These are phyloP conservation scores for Esox niger DNA, from an alignment of 2,113 vertebrate genomes.

Conservation along the genomic window DNA sequence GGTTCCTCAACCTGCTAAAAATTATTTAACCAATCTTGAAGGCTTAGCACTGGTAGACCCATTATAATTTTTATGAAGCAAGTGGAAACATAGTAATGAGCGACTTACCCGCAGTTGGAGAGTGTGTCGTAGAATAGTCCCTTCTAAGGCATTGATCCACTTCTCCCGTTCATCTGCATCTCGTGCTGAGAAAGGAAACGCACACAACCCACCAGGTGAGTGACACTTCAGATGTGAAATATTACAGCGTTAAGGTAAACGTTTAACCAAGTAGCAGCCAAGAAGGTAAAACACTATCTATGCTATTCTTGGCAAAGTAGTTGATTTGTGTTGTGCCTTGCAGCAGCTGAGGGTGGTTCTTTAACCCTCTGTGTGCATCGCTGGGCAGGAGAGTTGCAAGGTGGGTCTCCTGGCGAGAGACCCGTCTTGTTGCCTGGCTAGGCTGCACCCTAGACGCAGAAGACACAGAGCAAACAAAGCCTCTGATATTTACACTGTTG, in stretches of 20 bases:
- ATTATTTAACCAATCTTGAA: too few species aligned
- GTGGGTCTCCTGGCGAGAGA: background rate
- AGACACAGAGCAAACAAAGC: conserved; percentile 45
- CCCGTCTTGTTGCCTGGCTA: background rate
- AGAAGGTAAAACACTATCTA: too few species aligned
- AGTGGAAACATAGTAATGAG: background rate
- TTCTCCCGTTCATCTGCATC: conserved; percentile 98
- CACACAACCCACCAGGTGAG: background rate
- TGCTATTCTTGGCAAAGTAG: background rate
- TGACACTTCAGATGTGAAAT: background rate
- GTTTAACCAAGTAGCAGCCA: background rate
- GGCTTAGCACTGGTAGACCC: too few species aligned
- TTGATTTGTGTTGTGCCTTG: too few species aligned
- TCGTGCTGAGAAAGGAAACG: conserved; percentile 77
- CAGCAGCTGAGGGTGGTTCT: too few species aligned
- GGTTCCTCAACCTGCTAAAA: too few species aligned
- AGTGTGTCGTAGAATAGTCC: conserved; percentile 96
- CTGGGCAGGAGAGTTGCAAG: background rate
- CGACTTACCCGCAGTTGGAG: conserved; percentile 87
- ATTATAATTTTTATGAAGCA: background rate
- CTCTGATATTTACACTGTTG: conserved; percentile 1
- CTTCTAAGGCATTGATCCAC: conserved; percentile 99
- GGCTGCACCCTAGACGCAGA: conserved; percentile 35
- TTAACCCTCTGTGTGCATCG: background rate
- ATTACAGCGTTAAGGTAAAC: background rate